Evolutionary conservation across 2,888 invertebrate genomes (phyloP).

Genomic region (Ormyrus pomaceus): DNA sequence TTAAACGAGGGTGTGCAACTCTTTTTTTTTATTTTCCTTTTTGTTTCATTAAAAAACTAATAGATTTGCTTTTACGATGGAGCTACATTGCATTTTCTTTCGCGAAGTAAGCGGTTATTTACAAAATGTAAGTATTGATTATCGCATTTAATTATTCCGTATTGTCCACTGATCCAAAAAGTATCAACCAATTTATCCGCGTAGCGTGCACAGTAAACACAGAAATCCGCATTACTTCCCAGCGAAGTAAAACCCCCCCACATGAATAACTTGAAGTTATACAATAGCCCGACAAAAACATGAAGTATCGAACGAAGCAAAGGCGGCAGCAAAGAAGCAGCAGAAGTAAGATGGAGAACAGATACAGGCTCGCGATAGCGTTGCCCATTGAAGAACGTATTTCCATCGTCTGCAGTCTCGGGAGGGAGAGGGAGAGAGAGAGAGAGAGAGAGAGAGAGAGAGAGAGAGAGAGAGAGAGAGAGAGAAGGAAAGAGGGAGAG

Average conservation of each 20-base stretch:
- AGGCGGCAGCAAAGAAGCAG: slow-evolving; percentile 14
- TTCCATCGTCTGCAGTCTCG: slow-evolving; percentile 61
- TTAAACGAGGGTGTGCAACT: neutral
- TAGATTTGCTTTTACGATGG: too few relatives aligned
- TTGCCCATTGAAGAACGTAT: slow-evolving; percentile 68
- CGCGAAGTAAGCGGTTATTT: too few relatives aligned
- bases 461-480: neutral
- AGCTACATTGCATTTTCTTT: too few relatives aligned
- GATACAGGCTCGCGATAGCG: slow-evolving; percentile 67
- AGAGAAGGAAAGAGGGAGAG: slow-evolving; percentile 1
- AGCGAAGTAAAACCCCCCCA: neutral
- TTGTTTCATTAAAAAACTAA: neutral
- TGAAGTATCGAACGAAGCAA: slow-evolving; percentile 12
- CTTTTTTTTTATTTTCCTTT: too few relatives aligned
- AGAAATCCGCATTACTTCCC: neutral
- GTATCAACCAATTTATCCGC: neutral
- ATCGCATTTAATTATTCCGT: too few relatives aligned
- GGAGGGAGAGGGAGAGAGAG: neutral
- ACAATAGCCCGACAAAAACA: neutral
- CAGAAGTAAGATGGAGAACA: slow-evolving; percentile 59
- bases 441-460: neutral
- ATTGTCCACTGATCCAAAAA: too few relatives aligned
- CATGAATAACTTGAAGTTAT: slow-evolving; percentile 21
- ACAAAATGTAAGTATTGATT: too few relatives aligned
- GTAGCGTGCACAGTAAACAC: neutral